Conservation (phyloP, 2,797 vertebrate species). For the Cephalopachus bancanus region DNA sequence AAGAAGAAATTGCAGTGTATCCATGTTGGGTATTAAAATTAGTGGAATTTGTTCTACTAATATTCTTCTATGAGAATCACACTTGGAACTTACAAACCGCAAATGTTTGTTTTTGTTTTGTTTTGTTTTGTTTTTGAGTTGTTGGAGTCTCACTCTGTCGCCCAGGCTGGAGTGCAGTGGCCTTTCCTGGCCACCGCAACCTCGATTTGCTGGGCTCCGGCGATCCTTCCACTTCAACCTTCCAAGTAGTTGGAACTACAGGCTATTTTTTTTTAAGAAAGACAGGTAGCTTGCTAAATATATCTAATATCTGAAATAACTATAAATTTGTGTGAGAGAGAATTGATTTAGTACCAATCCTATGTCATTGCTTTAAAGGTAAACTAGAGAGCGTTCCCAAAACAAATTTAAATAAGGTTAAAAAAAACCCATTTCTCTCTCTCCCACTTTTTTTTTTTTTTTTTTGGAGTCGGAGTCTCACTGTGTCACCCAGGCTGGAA, state of each 20-base stretch:
- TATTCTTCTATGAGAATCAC: conserved; percentile 59
- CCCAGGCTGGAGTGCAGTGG: too few relatives aligned
- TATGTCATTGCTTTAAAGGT: conserved; percentile 74
- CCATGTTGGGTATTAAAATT: conserved; percentile 68
- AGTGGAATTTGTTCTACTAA: conserved; percentile 58
- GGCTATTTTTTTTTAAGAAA: neutral
- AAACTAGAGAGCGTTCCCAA: conserved; percentile 62
- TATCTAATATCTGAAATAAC: conserved; percentile 70
- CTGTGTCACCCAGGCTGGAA: too few relatives aligned
- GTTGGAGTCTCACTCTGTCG: too few relatives aligned
- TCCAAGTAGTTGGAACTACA: too few relatives aligned
- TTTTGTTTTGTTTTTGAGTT: too few relatives aligned
- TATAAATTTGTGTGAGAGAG: conserved; percentile 59
- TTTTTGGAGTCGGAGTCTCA: too few relatives aligned
- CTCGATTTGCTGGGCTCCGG: too few relatives aligned
- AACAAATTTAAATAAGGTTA: conserved; percentile 72
- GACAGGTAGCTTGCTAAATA: conserved; percentile 61
- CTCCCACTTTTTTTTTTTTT: neutral
- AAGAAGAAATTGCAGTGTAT: conserved; percentile 57
- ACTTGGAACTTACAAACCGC: conserved; percentile 67
- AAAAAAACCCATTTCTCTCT: conserved; percentile 30
- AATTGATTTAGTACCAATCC: conserved; percentile 74
- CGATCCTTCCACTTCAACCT: too few relatives aligned
- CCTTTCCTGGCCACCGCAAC: too few relatives aligned
- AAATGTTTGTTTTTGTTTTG: conserved; percentile 71